phyloP scores from a whole-genome alignment of 2,888 invertebrate genomes.

The Candidula unifasciata region DNA sequence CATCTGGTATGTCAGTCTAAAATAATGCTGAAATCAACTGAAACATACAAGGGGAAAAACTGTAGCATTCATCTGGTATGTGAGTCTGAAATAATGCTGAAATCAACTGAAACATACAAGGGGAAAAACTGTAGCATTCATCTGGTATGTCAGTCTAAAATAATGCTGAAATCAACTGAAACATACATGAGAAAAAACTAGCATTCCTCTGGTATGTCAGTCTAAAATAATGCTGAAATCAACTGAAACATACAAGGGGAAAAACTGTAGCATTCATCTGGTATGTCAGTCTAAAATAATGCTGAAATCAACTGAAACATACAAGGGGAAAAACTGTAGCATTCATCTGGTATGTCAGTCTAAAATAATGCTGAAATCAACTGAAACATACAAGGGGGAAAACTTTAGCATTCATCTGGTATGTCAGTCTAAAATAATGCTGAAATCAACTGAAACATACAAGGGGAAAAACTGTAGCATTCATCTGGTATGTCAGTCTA shows the following conservation, averaged over 20 bases:
- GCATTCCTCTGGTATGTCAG: not conserved
- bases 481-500: not conserved
- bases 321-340: not conserved
- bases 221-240: constrained; percentile 97
- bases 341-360: not conserved
- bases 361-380: constrained; percentile 97
- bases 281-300: constrained; percentile 80
- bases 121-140: not conserved
- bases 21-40: constrained; percentile 94
- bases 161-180: constrained; percentile 92
- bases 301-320: constrained; percentile 88
- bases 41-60: constrained; percentile 51
- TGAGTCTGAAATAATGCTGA: constrained; percentile 90
- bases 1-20: not conserved
- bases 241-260: constrained; percentile 77
- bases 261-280: not conserved
- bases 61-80: not conserved
- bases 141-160: not conserved
- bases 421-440: constrained; percentile 83
- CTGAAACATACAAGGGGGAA: constrained; percentile 63
- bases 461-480: not conserved
- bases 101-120: constrained; percentile 84
- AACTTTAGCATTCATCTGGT: not conserved
- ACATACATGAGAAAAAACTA: constrained; percentile 32
- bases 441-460: constrained; percentile 87